Percentiles rank a stretch among this genome's conserved stretches.
Conservation (phyloP, 2,113 vertebrate genomes). For the human region DNA sequence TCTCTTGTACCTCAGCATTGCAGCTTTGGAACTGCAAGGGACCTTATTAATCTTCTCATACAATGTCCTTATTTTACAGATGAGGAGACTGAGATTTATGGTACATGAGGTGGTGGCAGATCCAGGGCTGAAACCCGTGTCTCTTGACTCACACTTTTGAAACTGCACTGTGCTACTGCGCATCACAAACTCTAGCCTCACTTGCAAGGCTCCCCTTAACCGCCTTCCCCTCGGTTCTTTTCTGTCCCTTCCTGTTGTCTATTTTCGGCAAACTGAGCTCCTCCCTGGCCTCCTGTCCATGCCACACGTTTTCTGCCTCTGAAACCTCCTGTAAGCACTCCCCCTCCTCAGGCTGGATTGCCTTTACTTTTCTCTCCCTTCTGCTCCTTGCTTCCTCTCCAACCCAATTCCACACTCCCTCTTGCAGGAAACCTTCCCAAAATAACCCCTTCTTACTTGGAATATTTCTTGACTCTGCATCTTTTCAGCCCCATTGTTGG, state of each 20-base stretch:
- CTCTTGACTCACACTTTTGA: neutral
- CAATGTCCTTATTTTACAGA: neutral
- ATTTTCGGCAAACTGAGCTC: neutral
- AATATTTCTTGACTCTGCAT: neutral
- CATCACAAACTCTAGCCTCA: neutral
- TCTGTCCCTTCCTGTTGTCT: neutral
- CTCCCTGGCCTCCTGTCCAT: neutral
- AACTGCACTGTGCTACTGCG: neutral
- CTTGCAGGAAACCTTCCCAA: neutral
- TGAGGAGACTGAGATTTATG: neutral
- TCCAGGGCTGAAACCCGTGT: neutral
- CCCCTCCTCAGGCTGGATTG: neutral
- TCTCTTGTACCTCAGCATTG: neutral
- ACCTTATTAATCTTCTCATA: neutral
- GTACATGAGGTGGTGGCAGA: neutral
- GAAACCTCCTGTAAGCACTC: neutral
- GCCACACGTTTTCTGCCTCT: neutral
- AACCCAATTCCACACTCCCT: neutral
- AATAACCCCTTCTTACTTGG: neutral
- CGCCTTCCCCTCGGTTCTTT: neutral
- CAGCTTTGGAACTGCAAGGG: neutral
- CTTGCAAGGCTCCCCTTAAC: neutral
- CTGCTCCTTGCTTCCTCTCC: neutral
- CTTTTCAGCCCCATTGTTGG: neutral
- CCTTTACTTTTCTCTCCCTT: neutral